phyloP scores from a whole-genome alignment of 2,113 vertebrate genomes.

The Proteles cristata region DNA sequence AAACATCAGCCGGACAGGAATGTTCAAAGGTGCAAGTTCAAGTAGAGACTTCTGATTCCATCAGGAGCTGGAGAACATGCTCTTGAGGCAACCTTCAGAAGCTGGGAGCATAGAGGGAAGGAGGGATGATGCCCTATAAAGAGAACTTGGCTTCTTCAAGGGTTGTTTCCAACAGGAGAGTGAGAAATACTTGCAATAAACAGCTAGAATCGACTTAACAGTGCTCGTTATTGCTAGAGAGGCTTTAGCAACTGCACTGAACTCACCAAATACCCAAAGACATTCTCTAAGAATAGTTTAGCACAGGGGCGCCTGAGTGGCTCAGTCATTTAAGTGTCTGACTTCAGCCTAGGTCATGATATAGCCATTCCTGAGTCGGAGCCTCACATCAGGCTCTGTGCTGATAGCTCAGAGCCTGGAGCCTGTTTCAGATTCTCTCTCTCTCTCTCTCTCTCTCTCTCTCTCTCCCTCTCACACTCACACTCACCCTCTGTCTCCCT shows the following conservation, averaged over 20 bases:
- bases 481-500: too few species aligned
- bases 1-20: conserved; percentile 43
- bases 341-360: too few species aligned
- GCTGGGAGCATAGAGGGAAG: background rate
- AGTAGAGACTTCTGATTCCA: conserved; percentile 27
- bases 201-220: background rate
- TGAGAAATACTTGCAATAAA: conserved; percentile 45
- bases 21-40: conserved; percentile 43
- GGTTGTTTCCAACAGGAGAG: background rate
- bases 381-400: too few species aligned
- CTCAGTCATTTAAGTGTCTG: too few species aligned
- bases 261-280: background rate
- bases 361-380: too few species aligned
- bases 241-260: background rate
- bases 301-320: background rate
- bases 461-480: too few species aligned
- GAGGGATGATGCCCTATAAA: background rate
- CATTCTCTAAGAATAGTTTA: background rate
- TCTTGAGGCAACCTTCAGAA: background rate
- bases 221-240: background rate
- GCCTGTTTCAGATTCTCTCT: too few species aligned
- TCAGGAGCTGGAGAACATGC: background rate
- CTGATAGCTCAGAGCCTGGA: too few species aligned
- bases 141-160: background rate
- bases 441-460: too few species aligned